Evolutionary conservation across 2,888 invertebrate genomes (phyloP), one percentile per base, ranked within the genome.

Genomic region (Plebejus argus): DNA sequence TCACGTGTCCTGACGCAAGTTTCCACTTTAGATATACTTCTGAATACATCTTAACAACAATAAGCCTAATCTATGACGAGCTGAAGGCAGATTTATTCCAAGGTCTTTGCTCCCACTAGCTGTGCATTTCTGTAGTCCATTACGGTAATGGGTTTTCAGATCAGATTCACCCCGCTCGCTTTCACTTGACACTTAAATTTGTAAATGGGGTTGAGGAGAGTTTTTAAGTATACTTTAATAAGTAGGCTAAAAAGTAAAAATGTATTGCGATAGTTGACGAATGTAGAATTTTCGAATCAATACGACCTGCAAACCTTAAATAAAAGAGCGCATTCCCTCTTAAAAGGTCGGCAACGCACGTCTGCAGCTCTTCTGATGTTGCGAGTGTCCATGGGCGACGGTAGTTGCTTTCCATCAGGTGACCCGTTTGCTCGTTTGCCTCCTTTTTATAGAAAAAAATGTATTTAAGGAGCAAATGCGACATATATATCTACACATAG

Each of bases 101-200:
- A 70, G 33, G 45, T 20, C 20, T 49, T 72, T 72, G 45, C 45
- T 20, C 72, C 20, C 45, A n/a, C 5, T 23, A 20, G 45, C 35
- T 71, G 70, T 72, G 72, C 72, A 72, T 72, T 72, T 72, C 72
- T 72, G 20, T 10, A 15, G 49, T 45, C 72, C 72, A 72, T 49
- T 72, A 72, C 49, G 23, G 72, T 39, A 45, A 72, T 72, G 45
- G 72, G 20, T 39, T 10, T 39, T 8, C 20, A 45, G 72, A 72
- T 72, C 72, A 6, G 72, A 45, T 49, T 72, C 72, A 49, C 72
- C 39, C 39, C 39, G 72, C 23, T 23, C 49, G 72, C 45, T 72
- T 71, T 70, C n/a, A 70, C 70, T 70, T 35, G 35, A 35, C 33
- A 35, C 70, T 70, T 61, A 61, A 61, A 61, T n/a, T 20, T 20